Base-by-base conservation (phyloP, 2,888 invertebrate genomes). In the Yponomeuta sedellus region DNA sequence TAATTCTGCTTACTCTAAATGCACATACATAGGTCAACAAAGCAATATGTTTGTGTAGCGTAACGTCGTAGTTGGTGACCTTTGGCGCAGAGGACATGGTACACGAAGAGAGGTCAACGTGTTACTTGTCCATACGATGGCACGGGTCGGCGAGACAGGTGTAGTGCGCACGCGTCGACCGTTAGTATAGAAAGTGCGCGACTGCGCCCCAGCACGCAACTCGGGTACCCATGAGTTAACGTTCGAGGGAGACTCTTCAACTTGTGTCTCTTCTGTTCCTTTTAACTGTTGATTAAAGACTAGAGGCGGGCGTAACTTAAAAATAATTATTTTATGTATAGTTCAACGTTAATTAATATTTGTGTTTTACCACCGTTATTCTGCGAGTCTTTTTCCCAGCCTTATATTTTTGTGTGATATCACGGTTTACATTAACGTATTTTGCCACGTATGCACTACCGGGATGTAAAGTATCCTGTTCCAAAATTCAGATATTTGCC, bases 181-280 rank as follows among this genome's bases (percentile, higher is more conserved):
- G 90, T 90, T 91, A 90, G 85, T 79, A 88, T 90, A 90, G 90
- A 91, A 91, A 91, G 91, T 88, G 83, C 88, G 90, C 88, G 85
- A 86, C 85, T 87, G 86, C 88, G 79, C 78, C 78, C 77, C 78
- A 86, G 88, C 91, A 90, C 88, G 91, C 91, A 84, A 89, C 74
- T 84, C 78, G 75, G 78, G 79, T 78, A 77, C 69, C 86, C 73
- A 77, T 70, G 66, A n/a, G 66, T 34, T 34, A 8, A 8, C 5
- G 34, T 34, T 34, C 8, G 34, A 34, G 34, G 34, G 34, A 34
- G 5, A 34, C 34, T 34, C 8, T 34, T 34, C 5, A 28, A 28
- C 5, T 28, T 28, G 28, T 4, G 28, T 28, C 2, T 5, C 10
- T 57, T 19, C 19, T 19, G 4, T 19, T 66, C 16, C 12, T 61